These are phyloP conservation scores for Sesamia inferens DNA, from an alignment of 2,888 invertebrate genomes.

Conservation along the genomic window DNA sequence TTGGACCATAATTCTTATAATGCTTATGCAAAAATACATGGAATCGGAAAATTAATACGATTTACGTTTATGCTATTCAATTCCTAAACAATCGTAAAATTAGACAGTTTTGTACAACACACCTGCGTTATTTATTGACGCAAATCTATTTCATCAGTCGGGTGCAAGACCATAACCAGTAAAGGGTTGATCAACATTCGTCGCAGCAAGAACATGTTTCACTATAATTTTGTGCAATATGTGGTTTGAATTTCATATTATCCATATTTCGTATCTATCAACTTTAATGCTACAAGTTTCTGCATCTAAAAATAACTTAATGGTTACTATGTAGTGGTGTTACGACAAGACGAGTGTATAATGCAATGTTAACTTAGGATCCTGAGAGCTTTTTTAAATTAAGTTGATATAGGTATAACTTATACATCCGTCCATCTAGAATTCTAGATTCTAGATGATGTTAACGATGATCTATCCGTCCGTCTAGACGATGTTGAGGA, in stretches of 20 bases:
- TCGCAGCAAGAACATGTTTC: constrained; percentile 55
- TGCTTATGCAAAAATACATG: not conserved
- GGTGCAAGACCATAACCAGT: constrained; percentile 51
- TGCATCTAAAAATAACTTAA: constrained; percentile 33
- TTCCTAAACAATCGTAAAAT: not conserved
- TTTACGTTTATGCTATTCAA: not conserved
- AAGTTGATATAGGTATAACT: not conserved
- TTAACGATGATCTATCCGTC: no score
- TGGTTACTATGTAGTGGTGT: constrained; percentile 3
- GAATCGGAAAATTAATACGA: not conserved
- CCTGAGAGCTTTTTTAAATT: not conserved
- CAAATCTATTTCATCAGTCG: constrained; percentile 21
- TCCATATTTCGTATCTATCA: constrained; percentile 29
- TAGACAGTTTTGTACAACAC: not conserved
- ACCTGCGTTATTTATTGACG: not conserved
- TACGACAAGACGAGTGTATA: not conserved
- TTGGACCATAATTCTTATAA: not conserved
- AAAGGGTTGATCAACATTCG: constrained; percentile 57
- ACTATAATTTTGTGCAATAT: constrained; percentile 56
- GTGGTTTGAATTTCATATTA: constrained; percentile 54
- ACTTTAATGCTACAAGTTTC: constrained; percentile 20
- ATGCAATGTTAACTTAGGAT: not conserved
- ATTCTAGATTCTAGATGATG: no score
- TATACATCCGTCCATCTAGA: no score
- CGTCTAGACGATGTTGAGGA: not conserved